Percentiles rank a stretch among this genome's conserved stretches.
Evolutionary conservation across 2,113 vertebrate species (phyloP).

Genomic region (Morone saxatilis): DNA sequence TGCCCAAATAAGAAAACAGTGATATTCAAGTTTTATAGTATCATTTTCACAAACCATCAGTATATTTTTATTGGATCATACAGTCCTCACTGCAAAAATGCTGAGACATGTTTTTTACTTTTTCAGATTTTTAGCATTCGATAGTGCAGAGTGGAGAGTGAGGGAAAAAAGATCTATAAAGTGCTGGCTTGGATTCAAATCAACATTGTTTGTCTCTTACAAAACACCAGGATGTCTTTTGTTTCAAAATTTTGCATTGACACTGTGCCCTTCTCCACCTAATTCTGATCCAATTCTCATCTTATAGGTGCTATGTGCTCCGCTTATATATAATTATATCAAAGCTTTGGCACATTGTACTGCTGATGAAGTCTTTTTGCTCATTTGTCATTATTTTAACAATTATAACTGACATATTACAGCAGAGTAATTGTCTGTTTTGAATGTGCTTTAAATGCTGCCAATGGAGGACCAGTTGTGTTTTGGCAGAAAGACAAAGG

Average conservation of each 20-base stretch:
- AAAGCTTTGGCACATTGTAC: not conserved
- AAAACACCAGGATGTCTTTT: not conserved
- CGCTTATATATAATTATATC: not conserved
- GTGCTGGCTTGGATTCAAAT: not conserved
- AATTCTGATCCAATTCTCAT: not conserved
- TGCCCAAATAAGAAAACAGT: constrained; percentile 26
- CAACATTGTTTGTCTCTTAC: not conserved
- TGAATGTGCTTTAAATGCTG: not conserved
- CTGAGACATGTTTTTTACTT: not conserved
- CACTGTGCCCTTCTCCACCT: not conserved
- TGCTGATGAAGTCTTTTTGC: constrained; percentile 6
- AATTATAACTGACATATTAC: not conserved
- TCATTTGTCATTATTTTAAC: constrained; percentile 6
- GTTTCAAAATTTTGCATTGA: not conserved
- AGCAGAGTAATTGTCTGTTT: not conserved
- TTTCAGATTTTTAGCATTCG: constrained; percentile 1
- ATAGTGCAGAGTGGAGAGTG: not conserved
- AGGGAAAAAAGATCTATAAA: not conserved
- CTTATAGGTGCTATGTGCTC: not conserved
- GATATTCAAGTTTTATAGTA: not conserved
- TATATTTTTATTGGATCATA: constrained; percentile 27
- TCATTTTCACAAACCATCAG: not conserved
- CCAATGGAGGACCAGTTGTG: not conserved
- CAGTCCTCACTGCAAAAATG: not conserved
- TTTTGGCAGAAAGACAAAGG: constrained; percentile 41